These are phyloP conservation scores for Delia radicum DNA, from an alignment of 1,140 invertebrate species.

Conservation along the genomic window DNA sequence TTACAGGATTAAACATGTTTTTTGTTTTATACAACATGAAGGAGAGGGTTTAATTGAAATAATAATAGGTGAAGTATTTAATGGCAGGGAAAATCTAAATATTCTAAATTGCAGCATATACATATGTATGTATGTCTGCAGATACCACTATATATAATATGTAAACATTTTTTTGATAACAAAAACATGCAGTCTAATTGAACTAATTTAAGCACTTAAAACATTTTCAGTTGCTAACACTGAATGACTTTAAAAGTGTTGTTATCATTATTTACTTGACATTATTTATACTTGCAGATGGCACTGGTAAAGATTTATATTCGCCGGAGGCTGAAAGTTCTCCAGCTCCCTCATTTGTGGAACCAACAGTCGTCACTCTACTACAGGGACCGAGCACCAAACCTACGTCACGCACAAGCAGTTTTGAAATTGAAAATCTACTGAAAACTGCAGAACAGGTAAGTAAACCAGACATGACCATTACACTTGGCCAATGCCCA, in stretches of 20 bases:
- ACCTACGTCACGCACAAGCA: conserved; percentile 78
- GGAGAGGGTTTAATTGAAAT: neutral
- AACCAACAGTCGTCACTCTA: conserved; percentile 39
- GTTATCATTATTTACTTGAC: neutral
- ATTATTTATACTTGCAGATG: conserved; percentile 36
- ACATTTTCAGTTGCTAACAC: neutral
- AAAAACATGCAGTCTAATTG: neutral
- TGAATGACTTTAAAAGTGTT: neutral
- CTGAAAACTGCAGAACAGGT: conserved; percentile 71
- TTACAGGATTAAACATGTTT: neutral
- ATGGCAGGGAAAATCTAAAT: neutral
- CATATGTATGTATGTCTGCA: neutral
- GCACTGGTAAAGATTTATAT: conserved; percentile 66
- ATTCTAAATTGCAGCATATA: neutral
- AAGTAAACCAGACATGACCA: conserved; percentile 33
- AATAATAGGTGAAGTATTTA: neutral
- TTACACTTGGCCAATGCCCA: conserved; percentile 1
- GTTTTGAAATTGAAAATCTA: conserved; percentile 88
- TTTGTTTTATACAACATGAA: neutral
- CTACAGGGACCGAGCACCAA: conserved; percentile 54
- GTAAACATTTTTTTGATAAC: neutral
- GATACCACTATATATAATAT: neutral
- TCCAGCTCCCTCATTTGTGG: conserved; percentile 56
- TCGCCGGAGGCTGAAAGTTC: conserved; percentile 67
- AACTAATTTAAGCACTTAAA: neutral